Evolutionary conservation across 2,113 vertebrate genomes (phyloP).

Genomic region (Brachionichthys hirsutus): DNA sequence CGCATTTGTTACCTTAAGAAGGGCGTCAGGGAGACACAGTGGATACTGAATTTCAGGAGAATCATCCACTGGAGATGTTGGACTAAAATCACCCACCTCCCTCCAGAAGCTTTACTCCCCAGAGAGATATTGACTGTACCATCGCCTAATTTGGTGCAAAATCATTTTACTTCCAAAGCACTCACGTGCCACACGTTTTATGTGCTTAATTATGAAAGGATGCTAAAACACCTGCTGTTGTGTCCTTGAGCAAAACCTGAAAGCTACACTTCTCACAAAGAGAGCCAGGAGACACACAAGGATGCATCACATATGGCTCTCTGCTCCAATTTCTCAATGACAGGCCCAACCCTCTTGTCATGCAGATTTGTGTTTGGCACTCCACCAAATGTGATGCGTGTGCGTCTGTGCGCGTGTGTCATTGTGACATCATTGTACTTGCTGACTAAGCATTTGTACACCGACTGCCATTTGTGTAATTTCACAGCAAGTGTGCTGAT

Average conservation of each 20-base stretch:
- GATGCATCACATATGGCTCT: slow-evolving; percentile 18
- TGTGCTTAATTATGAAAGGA: not conserved
- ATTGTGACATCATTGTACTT: slow-evolving; percentile 38
- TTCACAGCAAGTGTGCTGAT: slow-evolving; percentile 27
- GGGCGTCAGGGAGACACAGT: not conserved
- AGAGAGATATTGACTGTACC: not conserved
- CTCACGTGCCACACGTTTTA: slow-evolving; percentile 1
- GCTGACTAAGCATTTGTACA: slow-evolving; percentile 59
- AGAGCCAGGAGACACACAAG: slow-evolving; percentile 28
- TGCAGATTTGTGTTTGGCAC: slow-evolving; percentile 29
- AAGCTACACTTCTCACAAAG: slow-evolving; percentile 12
- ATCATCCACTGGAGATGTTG: not conserved
- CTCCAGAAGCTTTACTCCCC: not conserved
- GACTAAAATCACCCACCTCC: not conserved
- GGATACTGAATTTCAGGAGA: not conserved
- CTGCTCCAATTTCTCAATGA: slow-evolving; percentile 36
- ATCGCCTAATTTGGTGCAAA: not conserved
- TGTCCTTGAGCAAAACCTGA: slow-evolving; percentile 45
- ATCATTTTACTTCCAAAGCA: slow-evolving; percentile 15
- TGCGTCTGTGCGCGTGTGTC: not conserved
- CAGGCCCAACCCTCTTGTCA: slow-evolving; percentile 12
- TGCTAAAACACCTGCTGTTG: slow-evolving; percentile 6
- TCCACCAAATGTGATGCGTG: slow-evolving; percentile 60
- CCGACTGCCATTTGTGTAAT: slow-evolving; percentile 42
- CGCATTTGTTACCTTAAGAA: slow-evolving; percentile 16